Evolutionary conservation across 2,113 vertebrate species (phyloP).

Genomic region (Mesembrinibis cayennensis): DNA sequence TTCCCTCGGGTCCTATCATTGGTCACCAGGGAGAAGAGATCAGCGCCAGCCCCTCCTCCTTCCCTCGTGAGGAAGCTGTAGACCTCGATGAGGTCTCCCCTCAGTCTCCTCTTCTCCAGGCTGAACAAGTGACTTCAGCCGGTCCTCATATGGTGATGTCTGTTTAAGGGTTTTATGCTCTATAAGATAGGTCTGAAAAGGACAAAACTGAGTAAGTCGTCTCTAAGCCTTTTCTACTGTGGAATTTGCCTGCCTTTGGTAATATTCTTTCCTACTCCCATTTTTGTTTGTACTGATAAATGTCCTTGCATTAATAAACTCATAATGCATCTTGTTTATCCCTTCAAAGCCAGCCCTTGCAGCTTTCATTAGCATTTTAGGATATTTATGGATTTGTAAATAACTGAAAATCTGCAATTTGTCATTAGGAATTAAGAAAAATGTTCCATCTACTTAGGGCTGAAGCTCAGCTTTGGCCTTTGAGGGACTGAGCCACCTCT

Average conservation of each 20-base stretch:
- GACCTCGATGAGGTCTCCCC: too few relatives aligned
- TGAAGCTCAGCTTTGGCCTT: conserved; percentile 41
- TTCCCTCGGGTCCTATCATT: too few relatives aligned
- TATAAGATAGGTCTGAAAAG: not conserved
- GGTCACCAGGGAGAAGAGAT: too few relatives aligned
- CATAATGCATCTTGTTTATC: conserved; percentile 31
- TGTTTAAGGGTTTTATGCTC: not conserved
- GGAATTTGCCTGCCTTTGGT: not conserved
- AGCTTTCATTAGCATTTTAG: conserved; percentile 42
- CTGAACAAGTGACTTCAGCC: too few relatives aligned
- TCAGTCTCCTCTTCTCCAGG: too few relatives aligned
- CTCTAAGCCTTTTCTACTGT: not conserved
- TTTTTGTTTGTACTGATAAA: conserved; percentile 14
- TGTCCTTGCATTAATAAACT: conserved; percentile 8
- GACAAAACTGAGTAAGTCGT: not conserved
- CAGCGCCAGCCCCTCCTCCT: too few relatives aligned
- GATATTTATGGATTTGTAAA: conserved; percentile 36
- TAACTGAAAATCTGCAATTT: conserved; percentile 55
- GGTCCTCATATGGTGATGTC: not conserved
- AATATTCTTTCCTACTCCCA: not conserved
- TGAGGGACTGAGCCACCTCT: conserved; percentile 47
- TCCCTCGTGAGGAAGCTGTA: too few relatives aligned
- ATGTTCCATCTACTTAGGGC: not conserved
- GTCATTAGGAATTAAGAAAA: conserved; percentile 49
- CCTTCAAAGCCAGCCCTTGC: conserved; percentile 1